phyloP scores from a whole-genome alignment of 2,888 invertebrate genomes.

The Tetragnatha montana region DNA sequence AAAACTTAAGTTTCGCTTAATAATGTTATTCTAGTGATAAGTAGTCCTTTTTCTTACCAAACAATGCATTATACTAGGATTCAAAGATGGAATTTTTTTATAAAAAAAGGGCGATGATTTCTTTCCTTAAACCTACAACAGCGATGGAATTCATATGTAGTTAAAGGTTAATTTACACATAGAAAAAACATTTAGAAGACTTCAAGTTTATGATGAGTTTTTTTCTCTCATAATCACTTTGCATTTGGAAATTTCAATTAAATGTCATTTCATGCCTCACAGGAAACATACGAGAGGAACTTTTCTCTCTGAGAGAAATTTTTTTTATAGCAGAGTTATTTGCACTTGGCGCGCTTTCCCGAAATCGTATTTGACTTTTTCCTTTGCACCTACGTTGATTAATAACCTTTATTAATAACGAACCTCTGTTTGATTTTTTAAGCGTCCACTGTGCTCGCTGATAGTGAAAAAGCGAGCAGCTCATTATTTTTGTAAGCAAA shows the following conservation, averaged over 20 bases:
- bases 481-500: slow-evolving; percentile 18
- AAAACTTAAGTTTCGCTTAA: too few species aligned
- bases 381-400: not conserved
- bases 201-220: not conserved
- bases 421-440: not conserved
- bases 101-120: too few species aligned
- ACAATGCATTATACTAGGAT: too few species aligned
- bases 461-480: not conserved
- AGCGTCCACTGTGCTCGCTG: not conserved
- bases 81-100: too few species aligned
- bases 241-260: not conserved
- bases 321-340: not conserved
- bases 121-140: too few species aligned
- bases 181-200: too few species aligned
- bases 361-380: not conserved
- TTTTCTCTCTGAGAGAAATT: not conserved
- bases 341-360: not conserved
- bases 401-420: not conserved
- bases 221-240: not conserved
- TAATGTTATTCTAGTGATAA: too few species aligned
- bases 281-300: not conserved
- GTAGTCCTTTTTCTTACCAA: too few species aligned
- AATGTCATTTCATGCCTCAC: not conserved
- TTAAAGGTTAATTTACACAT: too few species aligned
- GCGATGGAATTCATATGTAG: too few species aligned